phyloP scores from a whole-genome alignment of 2,888 invertebrate genomes.

The Polyploca ridens region DNA sequence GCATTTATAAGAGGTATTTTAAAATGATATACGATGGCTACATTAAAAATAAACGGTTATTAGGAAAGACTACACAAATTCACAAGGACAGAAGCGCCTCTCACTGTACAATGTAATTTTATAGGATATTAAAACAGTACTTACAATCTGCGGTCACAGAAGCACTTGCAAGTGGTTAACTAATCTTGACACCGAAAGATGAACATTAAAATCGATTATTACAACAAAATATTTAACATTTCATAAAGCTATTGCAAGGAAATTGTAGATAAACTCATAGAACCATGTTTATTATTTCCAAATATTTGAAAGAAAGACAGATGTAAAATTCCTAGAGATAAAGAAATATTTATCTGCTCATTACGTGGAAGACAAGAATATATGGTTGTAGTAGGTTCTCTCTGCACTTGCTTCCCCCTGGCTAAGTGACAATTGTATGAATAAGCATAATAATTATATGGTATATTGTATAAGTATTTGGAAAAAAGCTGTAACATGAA shows the following conservation, averaged over 20 bases:
- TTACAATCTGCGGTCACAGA: constrained; percentile 15
- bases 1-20: not conserved
- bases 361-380: no score
- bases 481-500: no score
- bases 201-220: constrained; percentile 16
- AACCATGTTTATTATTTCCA: no score
- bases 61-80: not conserved
- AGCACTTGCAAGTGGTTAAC: not conserved
- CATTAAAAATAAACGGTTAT: constrained; percentile 1
- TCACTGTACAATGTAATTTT: constrained; percentile 18
- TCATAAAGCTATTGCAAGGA: not conserved
- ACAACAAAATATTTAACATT: not conserved
- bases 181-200: constrained; percentile 11
- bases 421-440: no score
- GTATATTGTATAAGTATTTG: no score
- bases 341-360: no score
- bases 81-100: constrained; percentile 16
- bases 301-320: no score
- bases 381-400: no score
- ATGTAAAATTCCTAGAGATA: no score
- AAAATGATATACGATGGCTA: not conserved
- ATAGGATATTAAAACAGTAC: constrained; percentile 15
- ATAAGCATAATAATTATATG: no score
- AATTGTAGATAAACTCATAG: no score
- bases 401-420: no score